These are phyloP conservation scores for Emesis castigata DNA, from an alignment of 2,888 invertebrate species.

Conservation along the genomic window DNA sequence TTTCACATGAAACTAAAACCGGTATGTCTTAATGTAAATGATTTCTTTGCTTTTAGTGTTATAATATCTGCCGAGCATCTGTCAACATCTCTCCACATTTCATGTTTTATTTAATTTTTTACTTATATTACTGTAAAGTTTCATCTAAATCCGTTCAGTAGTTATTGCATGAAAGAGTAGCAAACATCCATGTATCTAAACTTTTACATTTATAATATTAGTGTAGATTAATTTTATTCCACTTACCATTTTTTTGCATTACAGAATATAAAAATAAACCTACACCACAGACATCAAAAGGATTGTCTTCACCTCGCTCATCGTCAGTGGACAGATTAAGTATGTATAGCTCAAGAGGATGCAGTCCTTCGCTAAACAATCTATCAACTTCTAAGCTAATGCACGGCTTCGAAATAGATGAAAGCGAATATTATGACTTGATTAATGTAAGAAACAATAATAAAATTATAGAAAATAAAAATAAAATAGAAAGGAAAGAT, in stretches of 20 bases:
- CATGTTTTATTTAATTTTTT: neutral
- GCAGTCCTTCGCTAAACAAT: slow-evolving; percentile 48
- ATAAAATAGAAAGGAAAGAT: slow-evolving; percentile 23
- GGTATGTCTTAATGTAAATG: slow-evolving; percentile 9
- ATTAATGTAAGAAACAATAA: slow-evolving; percentile 20
- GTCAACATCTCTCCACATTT: neutral
- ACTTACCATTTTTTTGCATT: neutral
- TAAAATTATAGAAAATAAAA: slow-evolving; percentile 18
- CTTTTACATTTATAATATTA: too few species aligned
- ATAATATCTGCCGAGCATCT: neutral
- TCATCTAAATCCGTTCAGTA: neutral
- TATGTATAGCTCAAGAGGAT: slow-evolving; percentile 48
- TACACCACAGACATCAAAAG: slow-evolving; percentile 21
- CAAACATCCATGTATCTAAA: neutral
- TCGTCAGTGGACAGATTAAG: slow-evolving; percentile 25
- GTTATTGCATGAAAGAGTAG: neutral
- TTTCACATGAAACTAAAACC: slow-evolving; percentile 1
- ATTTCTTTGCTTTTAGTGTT: neutral
- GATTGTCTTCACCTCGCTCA: slow-evolving; percentile 26
- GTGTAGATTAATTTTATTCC: neutral
- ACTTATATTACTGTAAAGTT: neutral
- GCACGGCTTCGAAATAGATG: slow-evolving; percentile 8
- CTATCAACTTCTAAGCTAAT: slow-evolving; percentile 39
- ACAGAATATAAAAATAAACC: neutral
- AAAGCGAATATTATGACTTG: slow-evolving; percentile 11